Percentiles rank a stretch among this genome's conserved stretches.
phyloP scores from a whole-genome alignment of 2,888 invertebrate species.

The Oscheius sp. region DNA sequence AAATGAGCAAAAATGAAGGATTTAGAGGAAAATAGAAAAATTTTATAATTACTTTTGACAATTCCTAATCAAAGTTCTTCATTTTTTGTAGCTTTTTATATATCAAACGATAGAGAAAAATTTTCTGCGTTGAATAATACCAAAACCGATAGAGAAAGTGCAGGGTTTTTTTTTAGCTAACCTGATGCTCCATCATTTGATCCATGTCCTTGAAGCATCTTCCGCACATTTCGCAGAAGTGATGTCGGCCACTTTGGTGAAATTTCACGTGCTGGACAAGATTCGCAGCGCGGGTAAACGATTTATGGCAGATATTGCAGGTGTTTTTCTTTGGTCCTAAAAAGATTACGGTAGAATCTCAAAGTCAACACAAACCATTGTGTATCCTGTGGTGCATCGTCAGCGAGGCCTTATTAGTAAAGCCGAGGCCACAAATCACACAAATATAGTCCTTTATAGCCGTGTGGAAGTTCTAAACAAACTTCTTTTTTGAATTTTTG shows the following conservation, averaged over 20 bases:
- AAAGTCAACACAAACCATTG: constrained; percentile 7
- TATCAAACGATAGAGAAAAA: too few relatives aligned
- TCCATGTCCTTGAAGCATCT: constrained; percentile 39
- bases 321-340: constrained; percentile 29
- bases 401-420: constrained; percentile 19
- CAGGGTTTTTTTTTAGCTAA: too few relatives aligned
- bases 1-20: too few relatives aligned
- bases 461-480: constrained; percentile 9
- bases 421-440: constrained; percentile 27
- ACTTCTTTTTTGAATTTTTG: too few relatives aligned
- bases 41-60: too few relatives aligned
- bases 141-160: too few relatives aligned
- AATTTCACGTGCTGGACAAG: constrained; percentile 40
- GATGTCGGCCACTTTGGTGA: constrained; percentile 40
- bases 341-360: not conserved
- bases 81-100: too few relatives aligned
- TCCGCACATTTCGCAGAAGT: constrained; percentile 45
- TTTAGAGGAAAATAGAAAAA: too few relatives aligned
- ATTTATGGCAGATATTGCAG: constrained; percentile 38
- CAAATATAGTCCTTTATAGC: constrained; percentile 5
- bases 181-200: constrained; percentile 35
- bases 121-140: too few relatives aligned
- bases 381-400: constrained; percentile 26
- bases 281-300: constrained; percentile 38
- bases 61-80: too few relatives aligned